Conservation (phyloP, 2,113 vertebrate species). For the Struthidea cinerea region DNA sequence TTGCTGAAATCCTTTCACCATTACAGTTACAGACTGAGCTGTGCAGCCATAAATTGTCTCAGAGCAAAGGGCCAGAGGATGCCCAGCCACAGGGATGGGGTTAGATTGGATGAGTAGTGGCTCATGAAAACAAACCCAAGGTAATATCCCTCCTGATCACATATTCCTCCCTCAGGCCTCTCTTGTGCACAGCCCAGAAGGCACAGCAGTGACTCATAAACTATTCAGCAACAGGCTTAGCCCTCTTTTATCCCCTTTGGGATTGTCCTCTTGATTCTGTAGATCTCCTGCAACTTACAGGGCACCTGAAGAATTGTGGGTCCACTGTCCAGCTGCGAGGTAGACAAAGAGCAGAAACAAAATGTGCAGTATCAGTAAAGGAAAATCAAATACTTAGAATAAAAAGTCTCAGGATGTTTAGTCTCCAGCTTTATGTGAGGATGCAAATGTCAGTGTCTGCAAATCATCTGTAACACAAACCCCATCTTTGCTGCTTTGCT, state of each 20-base stretch:
- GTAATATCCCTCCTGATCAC: not conserved
- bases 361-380: not conserved
- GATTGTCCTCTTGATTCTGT: not conserved
- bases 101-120: not conserved
- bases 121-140: not conserved
- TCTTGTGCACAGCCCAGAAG: not conserved
- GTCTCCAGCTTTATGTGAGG: not conserved
- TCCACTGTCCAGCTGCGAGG: not conserved
- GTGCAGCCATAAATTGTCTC: not conserved
- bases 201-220: not conserved
- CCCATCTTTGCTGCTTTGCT: not conserved
- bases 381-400: conserved; percentile 45
- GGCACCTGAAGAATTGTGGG: not conserved
- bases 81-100: not conserved
- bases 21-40: not conserved
- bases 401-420: conserved; percentile 45
- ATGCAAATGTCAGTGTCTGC: not conserved
- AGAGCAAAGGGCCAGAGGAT: not conserved
- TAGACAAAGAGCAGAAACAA: conserved; percentile 9
- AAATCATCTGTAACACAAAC: not conserved
- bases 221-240: not conserved
- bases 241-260: not conserved
- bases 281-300: not conserved
- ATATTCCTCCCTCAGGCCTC: not conserved
- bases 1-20: not conserved